Base-by-base conservation (phyloP, 2,888 invertebrate genomes). In the Parthenolecanium corni region DNA sequence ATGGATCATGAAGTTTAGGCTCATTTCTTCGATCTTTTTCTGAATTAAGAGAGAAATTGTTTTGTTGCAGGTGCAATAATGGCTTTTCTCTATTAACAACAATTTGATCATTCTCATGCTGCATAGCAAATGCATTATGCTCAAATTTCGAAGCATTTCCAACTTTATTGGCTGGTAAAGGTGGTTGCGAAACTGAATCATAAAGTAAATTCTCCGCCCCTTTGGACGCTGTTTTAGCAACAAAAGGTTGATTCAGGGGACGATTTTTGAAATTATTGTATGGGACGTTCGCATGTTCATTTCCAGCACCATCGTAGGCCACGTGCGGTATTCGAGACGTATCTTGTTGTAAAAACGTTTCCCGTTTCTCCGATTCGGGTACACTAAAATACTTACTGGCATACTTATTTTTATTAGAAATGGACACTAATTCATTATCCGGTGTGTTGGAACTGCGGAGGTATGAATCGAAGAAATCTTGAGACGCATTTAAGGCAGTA, bases 381-480 rank as follows among this genome's bases (percentile, higher is more conserved):
- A 24, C 18, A 24, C 46, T 4, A 31, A 31, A 36, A 18, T n/a
- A 14, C 16, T 12, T 14, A 31, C 9, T 31, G 36, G 21, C 9
- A 40, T 23, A 49, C 49, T 61, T 61, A 52, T 52, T 52, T 9
- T 61, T 61, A 21, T 46, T 44, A 24, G 46, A 6, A 14, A 46
- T 54, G 1, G 24, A 14, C 4, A 16, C n/a, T 16, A 16, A 40
- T 24, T 54, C 54, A 54, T 54, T 24, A 16, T 54, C 11, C 3
- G 54, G 16, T 1, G 54, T 20, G 14, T 5, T 54, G 24, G 23
- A 16, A n/a, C 38, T 40, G 6, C 36, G 51, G n/a, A 61, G 49
- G 23, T 51, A 49, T 3, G 36, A 21, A 40, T 61, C 61, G 23
- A 61, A 61, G n/a, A 61, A 61, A 23, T 61, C 61, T 40, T 49